phyloP scores from a whole-genome alignment of 2,888 invertebrate species.

The Yponomeuta malinellus region DNA sequence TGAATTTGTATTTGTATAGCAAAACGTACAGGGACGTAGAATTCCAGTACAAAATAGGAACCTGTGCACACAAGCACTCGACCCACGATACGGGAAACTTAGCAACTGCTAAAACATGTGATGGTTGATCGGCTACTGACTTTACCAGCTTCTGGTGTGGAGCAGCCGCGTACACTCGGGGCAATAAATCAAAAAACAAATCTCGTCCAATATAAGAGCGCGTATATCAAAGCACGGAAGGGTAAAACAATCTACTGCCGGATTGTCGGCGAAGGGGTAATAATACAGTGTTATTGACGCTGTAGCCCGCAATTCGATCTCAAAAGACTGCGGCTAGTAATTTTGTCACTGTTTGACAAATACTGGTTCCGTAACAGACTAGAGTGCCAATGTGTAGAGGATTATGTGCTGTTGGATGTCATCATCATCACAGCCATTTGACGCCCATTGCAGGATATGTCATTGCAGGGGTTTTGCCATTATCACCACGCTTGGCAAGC shows the following conservation, averaged over 20 bases:
- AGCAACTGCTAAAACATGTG: neutral
- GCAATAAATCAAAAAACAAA: slow-evolving; percentile 26
- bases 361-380: too few species aligned
- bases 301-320: neutral
- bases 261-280: slow-evolving; percentile 10
- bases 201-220: slow-evolving; percentile 20
- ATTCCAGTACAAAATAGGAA: neutral
- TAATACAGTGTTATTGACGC: slow-evolving; percentile 12
- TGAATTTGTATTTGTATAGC: too few species aligned
- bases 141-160: neutral
- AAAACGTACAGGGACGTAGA: too few species aligned
- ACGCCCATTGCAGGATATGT: too few species aligned
- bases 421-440: too few species aligned
- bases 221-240: slow-evolving; percentile 22
- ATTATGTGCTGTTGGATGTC: too few species aligned
- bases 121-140: neutral
- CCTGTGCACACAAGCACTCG: too few species aligned
- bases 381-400: too few species aligned
- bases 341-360: too few species aligned
- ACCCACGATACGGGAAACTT: too few species aligned
- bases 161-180: slow-evolving; percentile 17
- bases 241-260: slow-evolving; percentile 18
- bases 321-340: neutral
- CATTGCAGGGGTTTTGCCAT: too few species aligned
- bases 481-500: too few species aligned